Evolutionary conservation across 2,888 invertebrate species (phyloP).

Genomic region (Scaptomyza parva): DNA sequence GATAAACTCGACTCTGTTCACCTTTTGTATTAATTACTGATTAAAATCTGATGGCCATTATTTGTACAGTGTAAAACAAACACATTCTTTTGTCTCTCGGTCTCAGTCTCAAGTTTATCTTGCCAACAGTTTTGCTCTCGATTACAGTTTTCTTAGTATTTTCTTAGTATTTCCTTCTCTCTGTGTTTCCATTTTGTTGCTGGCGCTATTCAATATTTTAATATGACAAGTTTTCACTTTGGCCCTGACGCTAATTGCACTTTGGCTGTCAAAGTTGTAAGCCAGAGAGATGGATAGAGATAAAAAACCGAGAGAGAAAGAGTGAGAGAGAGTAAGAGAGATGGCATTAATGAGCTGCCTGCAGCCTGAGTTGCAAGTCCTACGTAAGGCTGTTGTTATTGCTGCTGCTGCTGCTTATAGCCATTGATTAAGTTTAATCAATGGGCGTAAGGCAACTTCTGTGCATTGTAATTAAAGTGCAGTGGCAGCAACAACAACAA

Average conservation of each 20-base stretch:
- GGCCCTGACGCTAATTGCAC: conserved; percentile 73
- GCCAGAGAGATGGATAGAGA: conserved; percentile 23
- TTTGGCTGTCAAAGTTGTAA: conserved; percentile 70
- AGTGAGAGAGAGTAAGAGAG: not conserved
- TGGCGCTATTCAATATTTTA: conserved; percentile 73
- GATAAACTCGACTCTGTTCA: not conserved
- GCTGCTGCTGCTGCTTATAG: conserved; percentile 60
- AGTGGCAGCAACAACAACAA: conserved; percentile 25
- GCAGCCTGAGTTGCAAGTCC: conserved; percentile 38
- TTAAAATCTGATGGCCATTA: conserved; percentile 19
- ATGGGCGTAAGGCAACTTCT: conserved; percentile 78
- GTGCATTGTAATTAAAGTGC: conserved; percentile 80
- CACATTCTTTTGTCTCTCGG: conserved; percentile 9
- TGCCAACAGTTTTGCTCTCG: not conserved
- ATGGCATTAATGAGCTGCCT: not conserved
- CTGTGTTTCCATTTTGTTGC: conserved; percentile 54
- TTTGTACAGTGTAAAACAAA: conserved; percentile 1
- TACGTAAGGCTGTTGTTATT: not conserved
- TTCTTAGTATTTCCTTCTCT: no score
- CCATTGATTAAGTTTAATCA: conserved; percentile 79
- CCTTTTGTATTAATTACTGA: conserved; percentile 9
- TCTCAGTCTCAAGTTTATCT: conserved; percentile 10
- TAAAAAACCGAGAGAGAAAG: conserved; percentile 6
- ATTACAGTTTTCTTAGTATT: conserved; percentile 20
- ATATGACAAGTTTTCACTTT: conserved; percentile 73